These are phyloP conservation scores for Dioctria rufipes DNA, from an alignment of 2,888 invertebrate genomes.

Conservation along the genomic window DNA sequence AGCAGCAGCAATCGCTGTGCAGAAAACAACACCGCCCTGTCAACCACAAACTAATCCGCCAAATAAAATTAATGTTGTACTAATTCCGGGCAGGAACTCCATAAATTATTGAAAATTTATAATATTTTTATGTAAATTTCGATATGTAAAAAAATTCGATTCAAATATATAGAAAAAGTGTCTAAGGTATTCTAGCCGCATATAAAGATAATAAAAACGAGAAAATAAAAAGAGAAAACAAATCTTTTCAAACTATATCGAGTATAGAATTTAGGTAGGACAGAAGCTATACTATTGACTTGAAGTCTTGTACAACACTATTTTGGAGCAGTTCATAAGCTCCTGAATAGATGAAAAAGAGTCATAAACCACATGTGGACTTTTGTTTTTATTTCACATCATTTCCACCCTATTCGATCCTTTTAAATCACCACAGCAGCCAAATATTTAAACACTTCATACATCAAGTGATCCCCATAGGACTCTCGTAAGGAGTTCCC, in stretches of 20 bases:
- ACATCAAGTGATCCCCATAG: neutral
- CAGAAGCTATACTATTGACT: neutral
- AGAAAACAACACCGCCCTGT: slow-evolving; percentile 6
- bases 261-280: too few relatives aligned
- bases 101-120: slow-evolving; percentile 59
- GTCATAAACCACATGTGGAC: slow-evolving; percentile 49
- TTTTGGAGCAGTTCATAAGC: neutral
- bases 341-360: slow-evolving; percentile 10
- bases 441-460: slow-evolving; percentile 38
- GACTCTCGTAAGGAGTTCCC: neutral
- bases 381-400: slow-evolving; percentile 39
- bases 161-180: too few relatives aligned
- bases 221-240: too few relatives aligned
- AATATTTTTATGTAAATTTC: slow-evolving; percentile 56
- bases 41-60: slow-evolving; percentile 40
- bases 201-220: too few relatives aligned
- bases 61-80: slow-evolving; percentile 43
- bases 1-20: neutral
- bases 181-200: too few relatives aligned
- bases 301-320: neutral
- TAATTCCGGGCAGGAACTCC: slow-evolving; percentile 43
- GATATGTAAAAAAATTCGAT: too few relatives aligned
- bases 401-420: slow-evolving; percentile 6
- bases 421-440: neutral
- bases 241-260: too few relatives aligned